phyloP scores from a whole-genome alignment of 2,113 vertebrate species.

The Isichthys henryi region DNA sequence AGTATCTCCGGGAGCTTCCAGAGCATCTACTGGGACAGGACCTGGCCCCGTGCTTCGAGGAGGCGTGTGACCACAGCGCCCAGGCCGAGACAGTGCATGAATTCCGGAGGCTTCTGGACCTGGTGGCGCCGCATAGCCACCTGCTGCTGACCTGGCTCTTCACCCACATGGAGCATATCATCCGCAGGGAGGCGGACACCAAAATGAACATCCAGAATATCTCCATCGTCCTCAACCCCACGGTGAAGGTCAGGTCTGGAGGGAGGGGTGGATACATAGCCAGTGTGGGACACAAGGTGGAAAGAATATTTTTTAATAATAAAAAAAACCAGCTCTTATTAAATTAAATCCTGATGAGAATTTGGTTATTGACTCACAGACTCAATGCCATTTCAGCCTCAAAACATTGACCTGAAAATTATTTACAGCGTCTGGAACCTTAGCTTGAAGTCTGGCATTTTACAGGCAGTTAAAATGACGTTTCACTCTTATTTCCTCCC shows the following conservation, averaged over 20 bases:
- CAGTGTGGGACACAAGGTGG: not conserved
- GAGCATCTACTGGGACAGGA: slow-evolving; percentile 87
- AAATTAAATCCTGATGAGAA: not conserved
- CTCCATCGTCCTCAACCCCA: slow-evolving; percentile 96
- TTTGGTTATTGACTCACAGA: not conserved
- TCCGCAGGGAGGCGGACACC: slow-evolving; percentile 81
- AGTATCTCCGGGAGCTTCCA: slow-evolving; percentile 89
- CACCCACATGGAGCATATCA: slow-evolving; percentile 96
- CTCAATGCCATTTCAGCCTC: not conserved
- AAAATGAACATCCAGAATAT: slow-evolving; percentile 99
- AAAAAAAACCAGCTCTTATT: not conserved
- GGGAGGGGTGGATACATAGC: not conserved
- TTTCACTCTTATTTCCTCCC: not conserved
- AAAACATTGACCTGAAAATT: not conserved
- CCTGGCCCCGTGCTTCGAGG: slow-evolving; percentile 80
- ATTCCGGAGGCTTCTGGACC: not conserved
- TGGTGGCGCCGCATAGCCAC: not conserved
- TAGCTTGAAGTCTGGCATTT: not conserved
- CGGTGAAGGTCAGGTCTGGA: slow-evolving; percentile 74
- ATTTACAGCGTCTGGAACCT: not conserved
- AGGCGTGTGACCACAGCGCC: slow-evolving; percentile 48
- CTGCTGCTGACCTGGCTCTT: not conserved
- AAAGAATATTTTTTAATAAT: not conserved
- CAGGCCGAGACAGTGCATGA: not conserved
- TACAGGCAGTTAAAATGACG: not conserved